Conservation (phyloP, 2,797 vertebrate genomes). For the Jordanella pulchra region DNA sequence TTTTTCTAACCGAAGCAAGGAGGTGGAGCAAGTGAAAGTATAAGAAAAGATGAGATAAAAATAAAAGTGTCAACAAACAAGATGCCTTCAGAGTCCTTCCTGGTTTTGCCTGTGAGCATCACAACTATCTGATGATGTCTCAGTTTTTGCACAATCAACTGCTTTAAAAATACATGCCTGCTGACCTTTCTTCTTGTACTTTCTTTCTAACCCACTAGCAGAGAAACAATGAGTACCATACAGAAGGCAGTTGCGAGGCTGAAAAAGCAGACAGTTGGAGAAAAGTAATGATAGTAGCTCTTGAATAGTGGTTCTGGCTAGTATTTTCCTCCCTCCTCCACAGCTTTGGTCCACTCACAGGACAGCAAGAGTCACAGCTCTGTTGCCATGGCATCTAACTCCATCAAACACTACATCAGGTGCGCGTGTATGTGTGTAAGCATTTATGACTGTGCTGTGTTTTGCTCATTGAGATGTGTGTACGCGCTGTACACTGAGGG, state of each 20-base stretch:
- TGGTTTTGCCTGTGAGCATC: conserved; percentile 34
- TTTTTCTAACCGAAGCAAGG: conserved; percentile 33
- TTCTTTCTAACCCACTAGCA: conserved; percentile 23
- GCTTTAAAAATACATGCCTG: conserved; percentile 52
- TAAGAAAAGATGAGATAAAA: conserved; percentile 34
- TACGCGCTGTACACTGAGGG: conserved; percentile 56
- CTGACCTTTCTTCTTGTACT: conserved; percentile 44
- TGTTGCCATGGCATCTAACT: conserved; percentile 77
- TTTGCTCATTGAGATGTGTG: conserved; percentile 29
- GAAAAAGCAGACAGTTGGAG: conserved; percentile 29
- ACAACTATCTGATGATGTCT: conserved; percentile 48
- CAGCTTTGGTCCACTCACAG: conserved; percentile 71
- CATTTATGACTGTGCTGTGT: conserved; percentile 35
- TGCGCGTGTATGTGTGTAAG: conserved; percentile 50
- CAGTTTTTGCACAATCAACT: conserved; percentile 51
- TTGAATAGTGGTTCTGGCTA: conserved; percentile 55
- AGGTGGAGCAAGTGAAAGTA: conserved; percentile 24
- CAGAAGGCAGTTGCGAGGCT: conserved; percentile 11
- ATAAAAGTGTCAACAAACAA: conserved; percentile 56
- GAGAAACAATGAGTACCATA: conserved; percentile 4
- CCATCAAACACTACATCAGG: conserved; percentile 75
- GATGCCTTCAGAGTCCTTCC: conserved; percentile 23
- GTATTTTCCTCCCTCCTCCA: conserved; percentile 67
- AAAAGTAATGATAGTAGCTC: conserved; percentile 61
- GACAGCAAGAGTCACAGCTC: conserved; percentile 74